Base-by-base conservation (phyloP, 2,888 invertebrate genomes). In the Toxonevra muliebris region DNA sequence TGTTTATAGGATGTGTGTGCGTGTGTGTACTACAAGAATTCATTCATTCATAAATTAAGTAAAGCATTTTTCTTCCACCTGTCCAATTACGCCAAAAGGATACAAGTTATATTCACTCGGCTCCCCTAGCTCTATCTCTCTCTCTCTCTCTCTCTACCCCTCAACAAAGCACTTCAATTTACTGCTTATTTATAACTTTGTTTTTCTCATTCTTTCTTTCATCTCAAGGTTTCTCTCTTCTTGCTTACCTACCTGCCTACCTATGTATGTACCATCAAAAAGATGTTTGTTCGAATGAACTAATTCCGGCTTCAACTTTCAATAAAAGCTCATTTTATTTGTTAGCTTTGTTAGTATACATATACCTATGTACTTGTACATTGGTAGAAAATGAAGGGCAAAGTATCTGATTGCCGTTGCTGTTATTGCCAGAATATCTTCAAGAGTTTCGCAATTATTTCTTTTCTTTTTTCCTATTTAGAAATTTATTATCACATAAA, bases 111-210 rank as follows among this genome's bases (percentile, higher is more conserved):
- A 19, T 15, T 9, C 40, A 2, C 15, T 57, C 4, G n/a, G n/a
- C n/a, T n/a, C 30, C 15, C 30, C 71, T 72, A 73, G 73, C 69
- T 70, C 68, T 71, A 71, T 74, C 77, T 7, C 2, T 30, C 40
- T 10, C 15, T 57, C 4, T 57, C 15, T 57, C 71, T 72, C 74
- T 73, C 69, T 70, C 68, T 71, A 71, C 74, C 77, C 30, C 2
- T 30, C 7, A 4, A 30, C 30, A 30, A 80, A 77, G 43, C 80
- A 78, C 74, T 76, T 77, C 78, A 78, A 80, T 78, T 78, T 80
- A 75, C 71, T 72, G 65, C 74, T 68, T 78, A 79, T 78, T 79
- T 78, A 78, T 77, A 76, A 78, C 79, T 57, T 55, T 66, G 55
- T 55, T 66, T 72, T 40, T 41, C 48, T 30, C 52, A 40, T 59